phyloP scores from a whole-genome alignment of 2,888 invertebrate species.

The Pristionchus exspectatus region DNA sequence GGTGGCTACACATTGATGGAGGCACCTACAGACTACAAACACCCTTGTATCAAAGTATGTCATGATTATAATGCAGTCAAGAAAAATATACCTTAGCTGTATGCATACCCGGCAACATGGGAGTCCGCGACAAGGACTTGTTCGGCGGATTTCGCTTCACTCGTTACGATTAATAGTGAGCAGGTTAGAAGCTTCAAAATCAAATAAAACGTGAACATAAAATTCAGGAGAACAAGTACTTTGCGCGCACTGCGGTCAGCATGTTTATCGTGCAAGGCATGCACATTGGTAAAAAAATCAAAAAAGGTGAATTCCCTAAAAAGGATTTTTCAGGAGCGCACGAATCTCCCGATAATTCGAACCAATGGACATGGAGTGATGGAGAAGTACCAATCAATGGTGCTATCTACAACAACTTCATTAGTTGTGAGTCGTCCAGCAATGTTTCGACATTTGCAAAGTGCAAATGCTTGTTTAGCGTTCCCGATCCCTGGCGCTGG shows the following conservation, averaged over 20 bases:
- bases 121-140: neutral
- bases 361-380: neutral
- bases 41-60: neutral
- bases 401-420: neutral
- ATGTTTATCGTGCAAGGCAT: neutral
- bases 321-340: neutral
- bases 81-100: neutral
- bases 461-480: neutral
- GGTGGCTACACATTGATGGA: neutral
- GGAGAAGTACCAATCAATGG: neutral
- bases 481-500: slow-evolving; percentile 2
- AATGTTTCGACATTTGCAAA: too few species aligned
- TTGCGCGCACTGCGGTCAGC: neutral
- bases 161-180: neutral
- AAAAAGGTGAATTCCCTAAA: neutral
- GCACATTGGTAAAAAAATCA: neutral
- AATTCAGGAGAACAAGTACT: neutral
- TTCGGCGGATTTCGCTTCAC: neutral
- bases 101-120: neutral
- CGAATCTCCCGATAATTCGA: neutral
- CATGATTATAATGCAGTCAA: too few species aligned
- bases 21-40: neutral
- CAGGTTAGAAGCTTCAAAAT: neutral
- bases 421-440: neutral
- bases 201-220: too few species aligned